Evolutionary conservation across 2,797 vertebrate species (phyloP).

Genomic region (Sebastes vulpes): DNA sequence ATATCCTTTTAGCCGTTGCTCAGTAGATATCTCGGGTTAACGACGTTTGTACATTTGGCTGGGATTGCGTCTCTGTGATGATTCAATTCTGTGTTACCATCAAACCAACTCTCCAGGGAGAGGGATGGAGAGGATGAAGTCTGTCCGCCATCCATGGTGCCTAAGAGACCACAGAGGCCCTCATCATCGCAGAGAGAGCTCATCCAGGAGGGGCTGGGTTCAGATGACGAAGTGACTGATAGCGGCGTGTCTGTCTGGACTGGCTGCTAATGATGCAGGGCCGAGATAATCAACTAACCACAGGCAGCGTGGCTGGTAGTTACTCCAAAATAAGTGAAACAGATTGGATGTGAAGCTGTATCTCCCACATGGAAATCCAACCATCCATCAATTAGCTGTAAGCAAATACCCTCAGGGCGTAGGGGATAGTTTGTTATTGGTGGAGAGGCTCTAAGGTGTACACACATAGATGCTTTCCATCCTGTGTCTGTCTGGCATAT

Average conservation of each 20-base stretch:
- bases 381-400: conserved; percentile 69
- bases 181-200: conserved; percentile 51
- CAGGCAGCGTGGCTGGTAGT: conserved; percentile 41
- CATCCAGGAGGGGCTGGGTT: conserved; percentile 42
- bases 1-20: conserved; percentile 32
- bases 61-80: conserved; percentile 57
- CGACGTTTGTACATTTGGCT: conserved; percentile 58
- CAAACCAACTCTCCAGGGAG: conserved; percentile 58
- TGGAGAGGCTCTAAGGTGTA: background rate
- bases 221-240: conserved; percentile 66
- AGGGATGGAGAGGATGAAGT: conserved; percentile 43
- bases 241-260: conserved; percentile 60
- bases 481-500: background rate
- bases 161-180: conserved; percentile 42
- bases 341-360: conserved; percentile 62
- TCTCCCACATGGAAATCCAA: conserved; percentile 53
- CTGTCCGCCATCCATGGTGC: conserved; percentile 47
- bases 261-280: conserved; percentile 63
- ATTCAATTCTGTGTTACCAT: conserved; percentile 76
- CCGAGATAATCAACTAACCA: conserved; percentile 71
- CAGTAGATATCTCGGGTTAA: conserved; percentile 42
- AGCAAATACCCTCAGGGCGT: conserved; percentile 43
- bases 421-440: conserved; percentile 23
- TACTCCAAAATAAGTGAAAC: conserved; percentile 68
- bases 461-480: conserved; percentile 1